A percentile compares a stretch with the other conserved stretches of the same genome.
phyloP scores from a whole-genome alignment of 1,140 invertebrate species.

The Drosophila repleta region DNA sequence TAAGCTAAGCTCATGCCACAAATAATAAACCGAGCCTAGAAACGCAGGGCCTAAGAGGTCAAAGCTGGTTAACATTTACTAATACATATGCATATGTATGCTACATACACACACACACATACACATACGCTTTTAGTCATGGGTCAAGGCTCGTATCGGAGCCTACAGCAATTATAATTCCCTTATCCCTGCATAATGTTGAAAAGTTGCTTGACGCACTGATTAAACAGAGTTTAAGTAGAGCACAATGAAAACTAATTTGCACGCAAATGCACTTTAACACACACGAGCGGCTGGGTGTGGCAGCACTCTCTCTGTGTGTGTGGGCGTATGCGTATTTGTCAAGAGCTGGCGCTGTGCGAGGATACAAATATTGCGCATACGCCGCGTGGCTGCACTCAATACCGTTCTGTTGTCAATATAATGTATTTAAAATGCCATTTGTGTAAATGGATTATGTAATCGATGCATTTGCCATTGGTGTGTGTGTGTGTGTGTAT shows the following conservation, averaged over 20 bases:
- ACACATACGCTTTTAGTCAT: too few relatives aligned
- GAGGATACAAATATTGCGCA: conserved; percentile 58
- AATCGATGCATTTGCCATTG: conserved; percentile 72
- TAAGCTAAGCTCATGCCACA: too few relatives aligned
- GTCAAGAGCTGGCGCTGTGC: conserved; percentile 20
- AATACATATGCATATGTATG: too few relatives aligned
- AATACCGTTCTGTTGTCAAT: conserved; percentile 63
- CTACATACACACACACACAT: too few relatives aligned
- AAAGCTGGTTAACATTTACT: too few relatives aligned
- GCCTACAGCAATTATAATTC: background rate
- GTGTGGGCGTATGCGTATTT: conserved; percentile 23
- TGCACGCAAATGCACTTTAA: conserved; percentile 34
- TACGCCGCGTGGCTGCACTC: conserved; percentile 55
- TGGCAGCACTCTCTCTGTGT: too few relatives aligned
- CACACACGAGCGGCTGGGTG: conserved; percentile 7
- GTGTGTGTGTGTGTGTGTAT: conserved; percentile 21
- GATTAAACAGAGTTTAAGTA: conserved; percentile 73
- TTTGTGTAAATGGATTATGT: conserved; percentile 82
- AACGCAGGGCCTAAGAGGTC: too few relatives aligned
- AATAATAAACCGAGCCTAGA: too few relatives aligned
- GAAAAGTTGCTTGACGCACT: conserved; percentile 46
- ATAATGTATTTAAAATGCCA: conserved; percentile 82
- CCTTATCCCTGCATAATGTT: background rate
- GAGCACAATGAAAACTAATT: conserved; percentile 43
- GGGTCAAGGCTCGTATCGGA: too few relatives aligned